Evolutionary conservation across 37 sponge, comb jelly and placozoan genomes (phyloP).

Genomic region (Petrosia ficiformis): DNA sequence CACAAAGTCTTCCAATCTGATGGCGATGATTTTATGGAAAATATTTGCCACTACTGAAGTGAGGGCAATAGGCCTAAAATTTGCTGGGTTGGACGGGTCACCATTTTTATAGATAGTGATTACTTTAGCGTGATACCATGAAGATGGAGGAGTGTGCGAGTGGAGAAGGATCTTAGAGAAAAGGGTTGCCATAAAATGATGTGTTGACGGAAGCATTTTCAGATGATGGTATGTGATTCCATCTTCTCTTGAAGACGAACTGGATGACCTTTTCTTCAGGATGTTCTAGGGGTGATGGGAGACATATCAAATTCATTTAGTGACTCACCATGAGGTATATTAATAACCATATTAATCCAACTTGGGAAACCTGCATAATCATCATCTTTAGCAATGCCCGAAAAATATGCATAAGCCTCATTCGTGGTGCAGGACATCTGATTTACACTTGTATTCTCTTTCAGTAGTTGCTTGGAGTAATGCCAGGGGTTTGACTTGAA

Average conservation of each 20-base stretch:
- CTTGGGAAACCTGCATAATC: not conserved
- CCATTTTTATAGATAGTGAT: not conserved
- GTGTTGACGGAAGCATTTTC: not conserved
- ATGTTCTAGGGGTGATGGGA: not conserved
- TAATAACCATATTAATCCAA: not conserved
- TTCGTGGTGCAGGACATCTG: not conserved
- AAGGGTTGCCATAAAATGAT: constrained; percentile 3
- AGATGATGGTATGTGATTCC: not conserved
- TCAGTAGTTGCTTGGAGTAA: not conserved
- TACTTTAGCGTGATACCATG: not conserved
- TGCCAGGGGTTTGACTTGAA: not conserved
- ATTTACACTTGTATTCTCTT: not conserved
- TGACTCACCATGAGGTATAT: not conserved
- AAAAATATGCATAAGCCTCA: not conserved
- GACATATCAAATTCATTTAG: constrained; percentile 34
- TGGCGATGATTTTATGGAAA: not conserved
- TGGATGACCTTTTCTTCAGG: not conserved
- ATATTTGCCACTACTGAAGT: constrained; percentile 7
- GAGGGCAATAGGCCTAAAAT: constrained; percentile 11
- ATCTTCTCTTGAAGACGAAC: not conserved
- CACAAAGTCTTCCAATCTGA: not conserved
- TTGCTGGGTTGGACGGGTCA: not conserved
- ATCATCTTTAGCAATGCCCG: not conserved
- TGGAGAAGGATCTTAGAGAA: not conserved
- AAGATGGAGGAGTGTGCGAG: not conserved